Evolutionary conservation across 2,888 invertebrate genomes (phyloP).

Genomic region (Plebejus argus): DNA sequence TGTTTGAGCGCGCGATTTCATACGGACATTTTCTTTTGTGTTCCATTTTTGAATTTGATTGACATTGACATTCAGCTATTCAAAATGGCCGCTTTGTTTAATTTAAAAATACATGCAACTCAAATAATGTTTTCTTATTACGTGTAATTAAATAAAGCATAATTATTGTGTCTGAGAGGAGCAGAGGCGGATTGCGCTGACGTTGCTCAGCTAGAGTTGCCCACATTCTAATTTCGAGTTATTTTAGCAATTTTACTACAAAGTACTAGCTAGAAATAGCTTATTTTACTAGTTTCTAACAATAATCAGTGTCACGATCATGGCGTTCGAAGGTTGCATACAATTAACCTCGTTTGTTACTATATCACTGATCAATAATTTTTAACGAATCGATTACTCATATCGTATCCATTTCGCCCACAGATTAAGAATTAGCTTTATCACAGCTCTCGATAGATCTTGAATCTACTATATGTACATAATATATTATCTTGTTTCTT

Average conservation of each 20-base stretch:
- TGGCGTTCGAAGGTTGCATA: constrained; percentile 27
- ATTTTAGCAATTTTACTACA: background rate
- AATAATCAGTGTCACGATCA: background rate
- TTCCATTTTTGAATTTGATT: constrained; percentile 21
- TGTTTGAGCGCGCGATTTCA: background rate
- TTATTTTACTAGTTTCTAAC: background rate
- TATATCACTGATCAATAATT: constrained; percentile 18
- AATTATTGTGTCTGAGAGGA: background rate
- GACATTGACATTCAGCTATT: constrained; percentile 17
- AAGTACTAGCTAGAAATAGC: background rate
- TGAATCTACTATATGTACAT: too few relatives aligned
- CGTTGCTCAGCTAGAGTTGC: background rate
- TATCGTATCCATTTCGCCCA: constrained; percentile 21
- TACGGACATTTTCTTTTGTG: constrained; percentile 15
- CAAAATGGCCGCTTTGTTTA: constrained; percentile 10
- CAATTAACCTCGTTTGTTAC: constrained; percentile 17
- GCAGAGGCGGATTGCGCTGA: background rate
- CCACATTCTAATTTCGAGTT: background rate
- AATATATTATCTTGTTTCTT: background rate
- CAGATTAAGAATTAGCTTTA: constrained; percentile 10
- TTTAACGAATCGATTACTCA: constrained; percentile 22
- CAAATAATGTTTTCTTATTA: constrained; percentile 3
- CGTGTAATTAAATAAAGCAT: background rate
- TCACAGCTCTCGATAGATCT: background rate
- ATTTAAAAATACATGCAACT: background rate